These are phyloP conservation scores for Ciconia stormi DNA, from an alignment of 2,113 vertebrate genomes.

Conservation along the genomic window DNA sequence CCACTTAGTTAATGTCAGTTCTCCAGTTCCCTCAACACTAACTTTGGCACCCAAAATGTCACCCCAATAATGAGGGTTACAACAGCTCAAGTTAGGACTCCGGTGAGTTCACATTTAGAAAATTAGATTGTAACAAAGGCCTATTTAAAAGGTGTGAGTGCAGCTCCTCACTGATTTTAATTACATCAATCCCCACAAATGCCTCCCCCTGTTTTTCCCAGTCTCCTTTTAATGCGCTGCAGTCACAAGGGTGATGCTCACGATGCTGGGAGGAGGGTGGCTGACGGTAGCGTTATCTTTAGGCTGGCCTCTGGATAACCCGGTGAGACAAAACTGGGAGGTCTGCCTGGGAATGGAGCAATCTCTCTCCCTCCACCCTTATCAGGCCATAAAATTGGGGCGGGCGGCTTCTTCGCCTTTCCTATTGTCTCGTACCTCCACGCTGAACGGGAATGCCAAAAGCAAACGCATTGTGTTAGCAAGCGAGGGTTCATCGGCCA, in stretches of 20 bases:
- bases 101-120: neutral
- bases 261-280: neutral
- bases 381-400: neutral
- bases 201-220: neutral
- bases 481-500: fast-evolving
- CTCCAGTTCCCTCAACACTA: neutral
- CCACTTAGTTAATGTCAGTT: neutral
- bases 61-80: neutral
- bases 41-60: neutral
- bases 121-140: neutral
- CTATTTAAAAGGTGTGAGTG: neutral
- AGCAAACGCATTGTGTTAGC: neutral
- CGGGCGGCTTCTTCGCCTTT: neutral
- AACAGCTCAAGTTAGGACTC: neutral
- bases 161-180: neutral
- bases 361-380: neutral
- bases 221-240: fast-evolving
- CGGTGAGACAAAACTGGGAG: neutral
- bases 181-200: neutral
- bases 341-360: neutral
- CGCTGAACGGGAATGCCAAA: neutral
- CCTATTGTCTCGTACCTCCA: neutral
- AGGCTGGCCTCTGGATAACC: neutral
- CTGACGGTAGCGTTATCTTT: neutral
- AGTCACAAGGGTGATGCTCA: neutral